Evolutionary conservation across 2,797 vertebrate species (phyloP).

Genomic region (Crenuchus spilurus): DNA sequence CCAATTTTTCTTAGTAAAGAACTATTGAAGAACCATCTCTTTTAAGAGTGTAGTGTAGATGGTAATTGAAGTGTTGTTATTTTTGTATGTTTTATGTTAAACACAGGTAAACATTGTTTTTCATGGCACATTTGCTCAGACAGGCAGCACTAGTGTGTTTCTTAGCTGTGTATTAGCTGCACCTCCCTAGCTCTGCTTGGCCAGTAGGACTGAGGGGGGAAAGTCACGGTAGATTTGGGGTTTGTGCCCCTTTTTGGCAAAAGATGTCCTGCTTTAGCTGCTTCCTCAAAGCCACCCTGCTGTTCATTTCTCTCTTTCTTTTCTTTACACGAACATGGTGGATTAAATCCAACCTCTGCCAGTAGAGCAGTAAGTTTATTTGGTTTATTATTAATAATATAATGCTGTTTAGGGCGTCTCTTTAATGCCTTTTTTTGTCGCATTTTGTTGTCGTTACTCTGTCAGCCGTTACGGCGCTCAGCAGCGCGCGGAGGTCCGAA

Average conservation of each 20-base stretch:
- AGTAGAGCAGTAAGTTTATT: constrained; percentile 11
- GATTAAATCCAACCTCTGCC: constrained; percentile 1
- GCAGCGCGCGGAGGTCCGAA: too few species aligned
- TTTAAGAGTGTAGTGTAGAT: too few species aligned
- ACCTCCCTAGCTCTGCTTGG: not conserved
- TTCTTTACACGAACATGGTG: constrained; percentile 50
- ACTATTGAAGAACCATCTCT: too few species aligned
- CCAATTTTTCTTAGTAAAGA: too few species aligned
- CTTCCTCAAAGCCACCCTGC: constrained; percentile 52
- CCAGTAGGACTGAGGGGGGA: constrained; percentile 27
- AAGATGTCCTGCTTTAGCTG: constrained; percentile 53
- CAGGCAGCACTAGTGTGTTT: not conserved
- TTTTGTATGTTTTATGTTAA: too few species aligned
- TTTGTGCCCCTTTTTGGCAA: constrained; percentile 41
- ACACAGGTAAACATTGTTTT: not conserved
- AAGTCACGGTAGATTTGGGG: constrained; percentile 39
- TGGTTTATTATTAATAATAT: too few species aligned
- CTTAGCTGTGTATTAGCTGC: not conserved
- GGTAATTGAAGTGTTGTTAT: too few species aligned
- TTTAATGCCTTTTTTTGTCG: not conserved
- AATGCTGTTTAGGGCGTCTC: not conserved
- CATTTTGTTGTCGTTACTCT: not conserved
- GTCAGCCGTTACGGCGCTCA: too few species aligned
- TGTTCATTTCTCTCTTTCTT: constrained; percentile 57
- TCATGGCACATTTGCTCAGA: not conserved